Percentiles rank a stretch among this genome's conserved stretches.
phyloP scores from a whole-genome alignment of 2,888 invertebrate species.

The Ganaspis brasiliensis region DNA sequence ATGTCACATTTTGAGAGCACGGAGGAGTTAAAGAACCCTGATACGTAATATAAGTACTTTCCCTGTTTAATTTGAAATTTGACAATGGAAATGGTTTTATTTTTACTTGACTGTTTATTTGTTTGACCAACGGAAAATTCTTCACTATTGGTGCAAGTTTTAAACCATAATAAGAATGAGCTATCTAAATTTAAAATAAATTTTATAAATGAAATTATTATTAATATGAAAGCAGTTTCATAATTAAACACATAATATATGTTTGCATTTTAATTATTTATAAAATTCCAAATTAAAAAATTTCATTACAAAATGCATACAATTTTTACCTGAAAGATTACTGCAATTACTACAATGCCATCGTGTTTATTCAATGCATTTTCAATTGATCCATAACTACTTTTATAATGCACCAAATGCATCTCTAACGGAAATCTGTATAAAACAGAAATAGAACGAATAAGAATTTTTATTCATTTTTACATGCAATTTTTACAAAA shows the following conservation, averaged over 20 bases:
- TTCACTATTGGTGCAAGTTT: background rate
- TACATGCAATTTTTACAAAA: too few relatives aligned
- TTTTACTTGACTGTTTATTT: background rate
- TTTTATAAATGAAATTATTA: too few relatives aligned
- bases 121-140: background rate
- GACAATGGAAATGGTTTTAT: constrained; percentile 5
- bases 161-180: background rate
- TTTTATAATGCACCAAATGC: constrained; percentile 8
- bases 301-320: too few relatives aligned
- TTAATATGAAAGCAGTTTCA: too few relatives aligned
- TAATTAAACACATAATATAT: too few relatives aligned
- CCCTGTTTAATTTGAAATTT: background rate
- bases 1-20: constrained; percentile 4
- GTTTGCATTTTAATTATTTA: too few relatives aligned
- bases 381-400: background rate
- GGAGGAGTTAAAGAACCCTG: constrained; percentile 9
- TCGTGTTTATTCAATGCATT: background rate
- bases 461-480: too few relatives aligned
- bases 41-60: background rate
- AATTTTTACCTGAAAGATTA: background rate
- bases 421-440: constrained; percentile 16
- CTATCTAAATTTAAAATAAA: background rate
- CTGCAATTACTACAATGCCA: background rate
- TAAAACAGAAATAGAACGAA: too few relatives aligned
- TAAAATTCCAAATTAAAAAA: too few relatives aligned